Evolutionary conservation across 2,888 invertebrate species (phyloP).

Genomic region (Heliconius hortense): DNA sequence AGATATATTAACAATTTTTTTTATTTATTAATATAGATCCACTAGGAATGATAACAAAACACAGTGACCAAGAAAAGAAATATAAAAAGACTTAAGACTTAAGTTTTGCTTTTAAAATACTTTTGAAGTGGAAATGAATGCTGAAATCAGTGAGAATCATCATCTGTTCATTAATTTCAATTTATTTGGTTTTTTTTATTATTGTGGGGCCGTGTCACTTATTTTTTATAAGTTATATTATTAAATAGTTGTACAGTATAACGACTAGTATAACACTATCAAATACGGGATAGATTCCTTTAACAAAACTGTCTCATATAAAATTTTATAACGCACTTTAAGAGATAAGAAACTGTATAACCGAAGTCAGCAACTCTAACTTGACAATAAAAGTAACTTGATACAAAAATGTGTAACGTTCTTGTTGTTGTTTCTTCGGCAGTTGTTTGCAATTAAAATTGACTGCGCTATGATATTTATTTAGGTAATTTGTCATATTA

Average conservation of each 20-base stretch:
- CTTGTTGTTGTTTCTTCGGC: background rate
- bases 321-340: conserved; percentile 65
- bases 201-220: background rate
- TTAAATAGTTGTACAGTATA: background rate
- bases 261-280: conserved; percentile 20
- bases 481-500: background rate
- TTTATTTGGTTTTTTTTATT: background rate
- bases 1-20: background rate
- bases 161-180: background rate
- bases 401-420: conserved; percentile 20
- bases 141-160: background rate
- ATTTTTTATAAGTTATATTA: background rate
- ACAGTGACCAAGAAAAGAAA: too few species aligned
- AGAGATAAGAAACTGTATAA: conserved; percentile 55
- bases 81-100: too few species aligned
- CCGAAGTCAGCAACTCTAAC: conserved; percentile 57
- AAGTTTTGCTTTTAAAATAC: too few species aligned
- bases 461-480: background rate
- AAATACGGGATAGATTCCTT: conserved; percentile 60
- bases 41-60: too few species aligned
- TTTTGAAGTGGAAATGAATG: background rate
- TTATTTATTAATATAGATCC: too few species aligned
- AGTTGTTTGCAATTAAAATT: background rate
- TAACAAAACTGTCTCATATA: conserved; percentile 56
- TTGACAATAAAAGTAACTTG: conserved; percentile 58